Conservation (phyloP, 2,113 vertebrate species). For the Phrynocephalus versicolor region DNA sequence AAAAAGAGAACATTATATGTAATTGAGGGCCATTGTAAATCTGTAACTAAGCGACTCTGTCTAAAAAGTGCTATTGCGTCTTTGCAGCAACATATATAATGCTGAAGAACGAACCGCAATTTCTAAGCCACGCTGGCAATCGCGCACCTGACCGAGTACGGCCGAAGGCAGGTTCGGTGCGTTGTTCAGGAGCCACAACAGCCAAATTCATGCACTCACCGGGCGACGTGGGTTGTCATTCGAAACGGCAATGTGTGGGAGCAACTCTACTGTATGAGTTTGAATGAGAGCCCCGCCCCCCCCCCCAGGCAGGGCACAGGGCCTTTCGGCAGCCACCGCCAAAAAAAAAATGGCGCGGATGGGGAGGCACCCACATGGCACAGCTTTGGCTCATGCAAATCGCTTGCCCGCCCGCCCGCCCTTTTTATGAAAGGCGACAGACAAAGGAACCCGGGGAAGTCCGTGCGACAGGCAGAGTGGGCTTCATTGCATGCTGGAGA, state of each 20-base stretch:
- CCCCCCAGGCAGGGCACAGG: not conserved
- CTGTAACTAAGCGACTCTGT: constrained; percentile 1
- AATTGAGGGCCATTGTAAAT: constrained; percentile 12
- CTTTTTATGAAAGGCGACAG: not conserved
- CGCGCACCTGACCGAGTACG: not conserved
- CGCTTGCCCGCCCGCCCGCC: not conserved
- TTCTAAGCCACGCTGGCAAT: not conserved
- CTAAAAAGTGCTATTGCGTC: not conserved
- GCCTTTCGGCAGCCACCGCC: not conserved
- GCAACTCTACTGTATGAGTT: not conserved
- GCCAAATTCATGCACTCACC: not conserved
- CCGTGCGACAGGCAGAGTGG: too few relatives aligned
- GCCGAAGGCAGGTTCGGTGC: not conserved
- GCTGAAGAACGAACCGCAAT: not conserved
- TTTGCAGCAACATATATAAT: not conserved
- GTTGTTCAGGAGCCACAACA: not conserved
- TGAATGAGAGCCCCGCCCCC: too few relatives aligned
- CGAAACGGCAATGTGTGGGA: not conserved
- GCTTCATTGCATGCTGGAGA: not conserved
- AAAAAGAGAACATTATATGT: constrained; percentile 1
- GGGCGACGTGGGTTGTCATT: not conserved
- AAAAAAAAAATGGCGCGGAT: not conserved
- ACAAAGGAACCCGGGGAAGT: too few relatives aligned
- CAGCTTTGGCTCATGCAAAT: not conserved
- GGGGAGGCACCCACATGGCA: too few relatives aligned